phyloP scores from a whole-genome alignment of 2,113 vertebrate genomes.

The Stegostoma tigrinum region DNA sequence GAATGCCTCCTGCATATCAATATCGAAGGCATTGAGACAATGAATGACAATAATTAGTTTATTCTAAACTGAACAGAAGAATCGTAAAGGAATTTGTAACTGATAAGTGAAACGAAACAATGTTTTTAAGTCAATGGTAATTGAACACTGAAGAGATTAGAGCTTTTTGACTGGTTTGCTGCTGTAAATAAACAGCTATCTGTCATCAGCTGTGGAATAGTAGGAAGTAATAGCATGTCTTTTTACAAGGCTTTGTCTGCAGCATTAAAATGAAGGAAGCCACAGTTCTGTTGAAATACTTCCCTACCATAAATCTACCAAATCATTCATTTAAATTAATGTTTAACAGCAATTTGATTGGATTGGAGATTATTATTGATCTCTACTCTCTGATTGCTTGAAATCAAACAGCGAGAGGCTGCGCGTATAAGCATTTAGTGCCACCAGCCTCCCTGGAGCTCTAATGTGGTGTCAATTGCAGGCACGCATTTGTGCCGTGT shows the following conservation, averaged over 20 bases:
- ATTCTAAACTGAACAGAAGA: slow-evolving; percentile 24
- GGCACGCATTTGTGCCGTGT: background rate
- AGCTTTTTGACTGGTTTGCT: background rate
- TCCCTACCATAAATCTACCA: background rate
- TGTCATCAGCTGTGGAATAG: background rate
- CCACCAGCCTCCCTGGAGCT: background rate
- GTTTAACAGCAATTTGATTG: background rate
- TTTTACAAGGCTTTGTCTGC: background rate
- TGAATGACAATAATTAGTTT: background rate
- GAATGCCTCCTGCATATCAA: background rate
- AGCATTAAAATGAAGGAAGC: background rate
- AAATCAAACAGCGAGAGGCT: background rate
- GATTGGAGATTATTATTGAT: background rate
- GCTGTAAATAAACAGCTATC: slow-evolving; percentile 5
- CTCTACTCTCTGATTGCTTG: background rate
- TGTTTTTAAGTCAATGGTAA: slow-evolving; percentile 7
- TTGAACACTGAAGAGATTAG: background rate
- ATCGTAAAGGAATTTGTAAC: slow-evolving; percentile 1
- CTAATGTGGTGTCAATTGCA: background rate
- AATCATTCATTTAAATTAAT: background rate
- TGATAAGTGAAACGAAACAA: slow-evolving; percentile 13
- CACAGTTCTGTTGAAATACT: background rate
- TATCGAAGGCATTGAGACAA: background rate
- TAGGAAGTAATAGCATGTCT: background rate
- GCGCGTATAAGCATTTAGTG: background rate